Conservation (phyloP, 2,797 vertebrate genomes). For the Darevskia nairensis region DNA sequence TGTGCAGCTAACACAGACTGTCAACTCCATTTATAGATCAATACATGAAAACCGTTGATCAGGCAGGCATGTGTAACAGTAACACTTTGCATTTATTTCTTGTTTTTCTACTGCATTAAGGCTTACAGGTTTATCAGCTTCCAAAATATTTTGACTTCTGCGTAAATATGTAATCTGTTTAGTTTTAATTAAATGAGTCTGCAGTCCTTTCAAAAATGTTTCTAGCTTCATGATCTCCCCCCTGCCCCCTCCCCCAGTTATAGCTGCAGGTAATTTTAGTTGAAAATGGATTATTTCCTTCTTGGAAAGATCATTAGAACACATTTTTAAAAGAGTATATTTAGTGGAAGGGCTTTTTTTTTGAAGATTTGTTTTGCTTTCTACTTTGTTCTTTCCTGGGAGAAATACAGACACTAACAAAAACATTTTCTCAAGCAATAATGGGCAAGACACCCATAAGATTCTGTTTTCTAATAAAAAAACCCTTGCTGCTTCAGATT, state of each 20-base stretch:
- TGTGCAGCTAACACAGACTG: constrained; percentile 83
- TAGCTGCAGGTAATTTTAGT: constrained; percentile 76
- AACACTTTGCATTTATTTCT: constrained; percentile 85
- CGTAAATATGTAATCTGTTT: constrained; percentile 84
- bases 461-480: background rate
- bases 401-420: constrained; percentile 59
- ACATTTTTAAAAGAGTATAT: constrained; percentile 68
- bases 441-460: constrained; percentile 7
- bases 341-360: constrained; percentile 57
- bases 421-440: constrained; percentile 61
- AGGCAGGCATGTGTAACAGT: constrained; percentile 84
- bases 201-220: constrained; percentile 77
- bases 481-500: background rate
- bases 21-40: constrained; percentile 86
- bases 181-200: constrained; percentile 82
- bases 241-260: constrained; percentile 40
- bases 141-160: constrained; percentile 86
- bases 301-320: constrained; percentile 73
- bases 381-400: constrained; percentile 27
- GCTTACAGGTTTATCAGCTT: constrained; percentile 83
- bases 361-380: constrained; percentile 60
- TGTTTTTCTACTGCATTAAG: constrained; percentile 82
- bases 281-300: constrained; percentile 79
- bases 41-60: constrained; percentile 86
- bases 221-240: constrained; percentile 71